A percentile compares a stretch with the other conserved stretches of the same genome.
These are phyloP conservation scores for Sciaenops ocellatus DNA, from an alignment of 2,797 vertebrate genomes.

Conservation along the genomic window DNA sequence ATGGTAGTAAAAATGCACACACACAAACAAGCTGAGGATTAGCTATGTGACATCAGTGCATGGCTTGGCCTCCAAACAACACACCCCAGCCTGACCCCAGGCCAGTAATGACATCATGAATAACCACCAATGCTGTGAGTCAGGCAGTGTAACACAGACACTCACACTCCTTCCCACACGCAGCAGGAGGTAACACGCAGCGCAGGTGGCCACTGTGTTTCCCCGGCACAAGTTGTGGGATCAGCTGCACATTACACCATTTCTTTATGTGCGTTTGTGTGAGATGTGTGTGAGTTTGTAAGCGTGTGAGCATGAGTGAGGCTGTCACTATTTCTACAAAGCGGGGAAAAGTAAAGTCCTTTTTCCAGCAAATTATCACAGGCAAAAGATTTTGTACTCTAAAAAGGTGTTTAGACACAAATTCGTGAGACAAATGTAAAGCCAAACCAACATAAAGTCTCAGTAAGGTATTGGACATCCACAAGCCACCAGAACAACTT, in stretches of 20 bases:
- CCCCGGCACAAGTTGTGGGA: constrained; percentile 45
- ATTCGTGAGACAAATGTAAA: neutral
- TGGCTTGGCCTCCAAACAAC: constrained; percentile 56
- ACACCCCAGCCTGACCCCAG: constrained; percentile 58
- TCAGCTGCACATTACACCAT: constrained; percentile 64
- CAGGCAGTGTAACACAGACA: constrained; percentile 39
- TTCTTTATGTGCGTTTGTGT: constrained; percentile 29
- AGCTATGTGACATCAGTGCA: constrained; percentile 72
- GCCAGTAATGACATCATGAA: constrained; percentile 77
- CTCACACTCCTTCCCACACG: constrained; percentile 44
- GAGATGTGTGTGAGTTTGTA: constrained; percentile 25
- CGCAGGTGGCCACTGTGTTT: constrained; percentile 68
- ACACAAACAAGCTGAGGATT: constrained; percentile 62
- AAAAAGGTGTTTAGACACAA: neutral
- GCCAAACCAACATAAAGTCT: neutral
- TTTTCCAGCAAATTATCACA: too few relatives aligned
- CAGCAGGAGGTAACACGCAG: constrained; percentile 53
- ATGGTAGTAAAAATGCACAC: constrained; percentile 68
- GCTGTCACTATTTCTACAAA: neutral
- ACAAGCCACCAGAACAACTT: neutral
- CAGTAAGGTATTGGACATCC: neutral
- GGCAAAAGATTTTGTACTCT: neutral
- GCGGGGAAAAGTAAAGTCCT: neutral
- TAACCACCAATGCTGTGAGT: constrained; percentile 71
- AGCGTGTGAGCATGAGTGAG: neutral